These are phyloP conservation scores for Julus scanicus DNA, from an alignment of 2,888 invertebrate genomes.

Conservation along the genomic window DNA sequence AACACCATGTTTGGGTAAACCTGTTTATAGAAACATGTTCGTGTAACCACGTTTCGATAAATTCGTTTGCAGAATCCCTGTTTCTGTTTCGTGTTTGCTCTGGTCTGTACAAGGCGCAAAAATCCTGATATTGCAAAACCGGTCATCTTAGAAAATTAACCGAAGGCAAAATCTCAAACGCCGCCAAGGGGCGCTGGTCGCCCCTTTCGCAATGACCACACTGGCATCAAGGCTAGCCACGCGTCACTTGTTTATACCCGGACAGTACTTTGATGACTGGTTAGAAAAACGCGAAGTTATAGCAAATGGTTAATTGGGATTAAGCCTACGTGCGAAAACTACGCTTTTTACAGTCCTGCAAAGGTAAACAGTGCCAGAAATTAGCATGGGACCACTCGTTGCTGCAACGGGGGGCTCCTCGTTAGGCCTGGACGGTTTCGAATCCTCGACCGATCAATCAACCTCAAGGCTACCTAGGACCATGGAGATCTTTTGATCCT, in stretches of 20 bases:
- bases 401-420: not conserved
- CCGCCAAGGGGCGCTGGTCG: no score
- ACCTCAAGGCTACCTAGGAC: not conserved
- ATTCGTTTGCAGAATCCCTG: no score
- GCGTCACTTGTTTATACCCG: constrained; percentile 19
- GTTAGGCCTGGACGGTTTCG: not conserved
- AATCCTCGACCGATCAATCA: not conserved
- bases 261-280: not conserved
- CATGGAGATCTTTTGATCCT: not conserved
- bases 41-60: no score
- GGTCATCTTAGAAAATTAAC: no score
- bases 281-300: not conserved
- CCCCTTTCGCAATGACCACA: not conserved
- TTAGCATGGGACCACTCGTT: constrained; percentile 2
- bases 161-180: no score
- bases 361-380: not conserved
- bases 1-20: no score
- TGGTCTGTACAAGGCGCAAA: no score
- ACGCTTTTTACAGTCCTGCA: not conserved
- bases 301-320: constrained; percentile 11
- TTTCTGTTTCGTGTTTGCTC: no score
- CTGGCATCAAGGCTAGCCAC: not conserved
- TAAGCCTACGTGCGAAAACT: constrained; percentile 26
- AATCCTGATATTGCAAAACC: no score
- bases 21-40: no score